Evolutionary conservation across 2,113 vertebrate genomes (phyloP).

Genomic region (Centropus bengalensis): DNA sequence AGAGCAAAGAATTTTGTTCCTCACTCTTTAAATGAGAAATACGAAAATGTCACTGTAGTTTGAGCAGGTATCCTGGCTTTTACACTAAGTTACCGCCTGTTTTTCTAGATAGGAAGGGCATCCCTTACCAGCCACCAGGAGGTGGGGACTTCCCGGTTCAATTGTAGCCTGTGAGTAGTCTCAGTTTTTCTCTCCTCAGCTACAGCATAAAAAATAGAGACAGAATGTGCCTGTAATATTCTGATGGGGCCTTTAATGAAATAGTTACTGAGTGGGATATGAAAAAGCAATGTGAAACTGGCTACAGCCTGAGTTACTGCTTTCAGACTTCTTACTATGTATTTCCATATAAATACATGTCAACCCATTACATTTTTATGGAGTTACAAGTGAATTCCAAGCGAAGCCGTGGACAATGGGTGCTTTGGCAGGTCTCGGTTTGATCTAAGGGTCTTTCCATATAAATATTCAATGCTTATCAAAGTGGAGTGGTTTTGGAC

Average conservation of each 20-base stretch:
- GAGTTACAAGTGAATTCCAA: slow-evolving; percentile 17
- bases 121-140: not conserved
- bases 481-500: slow-evolving; percentile 31
- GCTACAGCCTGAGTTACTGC: not conserved
- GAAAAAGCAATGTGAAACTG: not conserved
- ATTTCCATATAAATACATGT: slow-evolving; percentile 37
- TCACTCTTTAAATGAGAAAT: not conserved
- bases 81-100: not conserved
- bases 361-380: slow-evolving; percentile 36
- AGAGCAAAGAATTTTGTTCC: not conserved
- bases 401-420: not conserved
- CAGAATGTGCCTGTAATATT: not conserved
- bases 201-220: not conserved
- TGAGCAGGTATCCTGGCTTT: not conserved
- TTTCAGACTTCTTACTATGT: not conserved
- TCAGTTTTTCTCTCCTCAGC: not conserved
- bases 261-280: not conserved
- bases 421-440: slow-evolving; percentile 30
- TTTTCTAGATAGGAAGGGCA: not conserved
- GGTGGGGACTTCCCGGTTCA: not conserved
- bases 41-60: not conserved
- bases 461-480: slow-evolving; percentile 31
- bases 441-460: slow-evolving; percentile 12
- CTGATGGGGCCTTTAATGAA: not conserved
- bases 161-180: not conserved